phyloP scores from a whole-genome alignment of 2,113 vertebrate species.

The Mustela nigripes region DNA sequence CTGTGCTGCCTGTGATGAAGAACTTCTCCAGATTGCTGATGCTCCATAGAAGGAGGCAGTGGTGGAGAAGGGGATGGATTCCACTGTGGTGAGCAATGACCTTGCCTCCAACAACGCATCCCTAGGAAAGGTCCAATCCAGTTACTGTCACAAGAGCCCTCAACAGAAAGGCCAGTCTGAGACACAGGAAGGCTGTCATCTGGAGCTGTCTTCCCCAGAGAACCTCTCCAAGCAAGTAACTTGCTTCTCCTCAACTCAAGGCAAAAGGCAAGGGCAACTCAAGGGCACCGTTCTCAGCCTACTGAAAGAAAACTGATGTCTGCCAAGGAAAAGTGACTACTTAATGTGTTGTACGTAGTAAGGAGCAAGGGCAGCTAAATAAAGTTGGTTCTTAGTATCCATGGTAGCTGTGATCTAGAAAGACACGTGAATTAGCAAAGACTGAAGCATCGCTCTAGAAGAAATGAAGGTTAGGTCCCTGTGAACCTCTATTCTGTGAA shows the following conservation, averaged over 20 bases:
- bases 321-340: background rate
- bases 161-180: background rate
- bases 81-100: background rate
- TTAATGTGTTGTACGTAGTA: background rate
- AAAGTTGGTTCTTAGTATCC: background rate
- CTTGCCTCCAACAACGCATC: background rate
- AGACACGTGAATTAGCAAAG: background rate
- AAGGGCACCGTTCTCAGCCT: background rate
- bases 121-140: background rate
- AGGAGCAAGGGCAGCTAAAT: background rate
- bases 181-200: background rate
- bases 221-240: background rate
- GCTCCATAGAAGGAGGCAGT: background rate
- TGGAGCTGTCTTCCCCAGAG: background rate
- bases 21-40: background rate
- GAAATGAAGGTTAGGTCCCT: background rate
- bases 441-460: background rate
- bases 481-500: conserved; percentile 23
- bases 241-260: background rate
- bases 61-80: background rate
- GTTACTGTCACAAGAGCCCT: background rate
- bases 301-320: background rate
- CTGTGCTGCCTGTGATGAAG: background rate
- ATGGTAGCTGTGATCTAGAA: background rate
- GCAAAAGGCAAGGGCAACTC: background rate